Conservation (phyloP, 2,888 invertebrate species). For the Acrobasis consociella region DNA sequence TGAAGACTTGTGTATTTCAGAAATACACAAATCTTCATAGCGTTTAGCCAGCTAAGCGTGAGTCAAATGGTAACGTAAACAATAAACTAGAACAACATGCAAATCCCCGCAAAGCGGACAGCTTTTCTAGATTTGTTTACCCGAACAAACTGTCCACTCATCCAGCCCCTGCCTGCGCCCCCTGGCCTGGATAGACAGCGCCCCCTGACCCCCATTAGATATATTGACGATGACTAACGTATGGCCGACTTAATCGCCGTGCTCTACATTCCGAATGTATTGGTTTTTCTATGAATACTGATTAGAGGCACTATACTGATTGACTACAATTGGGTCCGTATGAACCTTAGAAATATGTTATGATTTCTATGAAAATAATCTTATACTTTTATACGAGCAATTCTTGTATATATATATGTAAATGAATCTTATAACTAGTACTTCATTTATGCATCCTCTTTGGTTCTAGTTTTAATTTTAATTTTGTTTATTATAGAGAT, state of each 20-base stretch:
- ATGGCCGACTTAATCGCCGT: not conserved
- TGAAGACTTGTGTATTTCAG: too few species aligned
- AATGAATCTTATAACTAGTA: too few species aligned
- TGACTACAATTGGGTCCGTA: not conserved
- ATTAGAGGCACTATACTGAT: not conserved
- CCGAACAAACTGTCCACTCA: not conserved
- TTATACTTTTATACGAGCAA: too few species aligned
- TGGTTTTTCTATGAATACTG: slow-evolving; percentile 8
- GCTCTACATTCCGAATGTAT: not conserved
- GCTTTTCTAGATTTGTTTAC: not conserved
- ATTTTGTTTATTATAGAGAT: too few species aligned
- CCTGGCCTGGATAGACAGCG: slow-evolving; percentile 37
- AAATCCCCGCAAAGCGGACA: not conserved
- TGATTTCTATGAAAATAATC: too few species aligned
- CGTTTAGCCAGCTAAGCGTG: not conserved
- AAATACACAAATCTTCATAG: too few species aligned
- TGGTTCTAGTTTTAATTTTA: too few species aligned
- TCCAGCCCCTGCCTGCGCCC: slow-evolving; percentile 30
- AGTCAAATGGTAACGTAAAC: not conserved
- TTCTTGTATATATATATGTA: too few species aligned
- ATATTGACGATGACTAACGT: slow-evolving; percentile 26
- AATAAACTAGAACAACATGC: not conserved
- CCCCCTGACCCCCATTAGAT: slow-evolving; percentile 31
- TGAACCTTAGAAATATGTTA: too few species aligned
- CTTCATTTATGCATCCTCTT: too few species aligned